These are phyloP conservation scores for Drusus annulatus DNA, from an alignment of 1,140 invertebrate genomes.

Conservation along the genomic window DNA sequence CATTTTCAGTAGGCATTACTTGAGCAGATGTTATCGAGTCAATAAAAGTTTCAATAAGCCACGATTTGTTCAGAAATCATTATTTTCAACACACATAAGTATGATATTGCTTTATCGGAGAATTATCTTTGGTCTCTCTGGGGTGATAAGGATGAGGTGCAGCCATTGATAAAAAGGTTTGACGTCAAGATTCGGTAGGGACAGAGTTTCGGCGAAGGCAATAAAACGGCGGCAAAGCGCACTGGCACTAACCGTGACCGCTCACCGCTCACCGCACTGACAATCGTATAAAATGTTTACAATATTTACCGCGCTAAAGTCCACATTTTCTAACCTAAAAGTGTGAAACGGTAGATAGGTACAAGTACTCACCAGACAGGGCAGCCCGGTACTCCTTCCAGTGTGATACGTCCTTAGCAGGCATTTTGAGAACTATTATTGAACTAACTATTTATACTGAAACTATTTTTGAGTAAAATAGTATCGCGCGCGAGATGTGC, in stretches of 20 bases:
- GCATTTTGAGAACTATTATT: constrained; percentile 26
- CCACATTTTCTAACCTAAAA: constrained; percentile 37
- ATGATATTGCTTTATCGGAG: too few relatives aligned
- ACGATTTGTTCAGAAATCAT: too few relatives aligned
- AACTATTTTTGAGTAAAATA: constrained; percentile 12
- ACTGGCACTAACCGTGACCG: background rate
- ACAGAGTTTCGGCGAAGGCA: too few relatives aligned
- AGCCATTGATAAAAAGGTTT: too few relatives aligned
- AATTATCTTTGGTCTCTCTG: too few relatives aligned
- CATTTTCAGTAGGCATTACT: too few relatives aligned
- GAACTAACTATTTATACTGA: constrained; percentile 16
- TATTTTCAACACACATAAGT: too few relatives aligned
- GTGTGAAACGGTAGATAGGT: constrained; percentile 38
- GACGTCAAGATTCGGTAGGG: too few relatives aligned
- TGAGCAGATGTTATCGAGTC: too few relatives aligned
- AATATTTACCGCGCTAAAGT: constrained; percentile 21
- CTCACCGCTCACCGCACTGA: too few relatives aligned
- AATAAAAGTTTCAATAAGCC: too few relatives aligned
- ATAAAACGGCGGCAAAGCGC: constrained; percentile 1
- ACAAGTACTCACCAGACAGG: constrained; percentile 67
- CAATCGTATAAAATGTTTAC: background rate
- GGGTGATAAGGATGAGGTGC: too few relatives aligned
- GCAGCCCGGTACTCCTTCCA: constrained; percentile 72
- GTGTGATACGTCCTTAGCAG: constrained; percentile 59
- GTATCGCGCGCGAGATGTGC: background rate